Base-by-base conservation (phyloP, 2,797 vertebrate species). In the Cirrhinus mrigala region DNA sequence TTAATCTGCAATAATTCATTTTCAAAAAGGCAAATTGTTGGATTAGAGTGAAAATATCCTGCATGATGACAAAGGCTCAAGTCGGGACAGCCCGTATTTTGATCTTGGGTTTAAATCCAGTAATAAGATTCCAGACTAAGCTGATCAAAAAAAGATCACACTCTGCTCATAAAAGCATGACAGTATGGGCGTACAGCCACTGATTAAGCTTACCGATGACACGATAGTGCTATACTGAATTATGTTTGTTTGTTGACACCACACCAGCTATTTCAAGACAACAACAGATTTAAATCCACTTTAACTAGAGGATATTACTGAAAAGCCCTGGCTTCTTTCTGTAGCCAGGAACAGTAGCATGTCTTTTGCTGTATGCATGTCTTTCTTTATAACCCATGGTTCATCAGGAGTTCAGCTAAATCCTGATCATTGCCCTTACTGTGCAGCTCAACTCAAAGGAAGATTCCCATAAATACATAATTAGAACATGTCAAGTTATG, bases 81-180 rank as follows among this genome's bases (percentile, higher is more conserved):
- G 83, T 66, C 16, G 10, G 8, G 60, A 37, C 70, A 66, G 73
- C 27, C 85, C 18, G 1, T 76, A 74, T 54, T 76, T 66, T 54
- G 22, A 64, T 75, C 85, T 84, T 71, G 73, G 74, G 11, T 80
- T 52, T 83, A 87, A 90, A 91, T 89, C 89, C 78, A 77, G 6
- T 90, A 89, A 90, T 79, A 89, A 71, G 91, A 90, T 91, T 91
- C 44, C n/a, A 69, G 12, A 71, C 77, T 88, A 82, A 86, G 86
- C 76, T 79, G 62, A 62, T 89, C 54, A 82, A 48, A 8, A 58
- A 68, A 86, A 73, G 81, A 64, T 74, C 37, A 74, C 15, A 82
- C 22, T 20, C 74, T 27, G 29, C 4, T n/a, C 48, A 82, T 88
- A 79, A 79, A 71, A 74, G 81, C 83, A 46, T 85, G 50, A 85